phyloP scores from a whole-genome alignment of 1,140 invertebrate species.

The Pogonomyrmex barbatus region DNA sequence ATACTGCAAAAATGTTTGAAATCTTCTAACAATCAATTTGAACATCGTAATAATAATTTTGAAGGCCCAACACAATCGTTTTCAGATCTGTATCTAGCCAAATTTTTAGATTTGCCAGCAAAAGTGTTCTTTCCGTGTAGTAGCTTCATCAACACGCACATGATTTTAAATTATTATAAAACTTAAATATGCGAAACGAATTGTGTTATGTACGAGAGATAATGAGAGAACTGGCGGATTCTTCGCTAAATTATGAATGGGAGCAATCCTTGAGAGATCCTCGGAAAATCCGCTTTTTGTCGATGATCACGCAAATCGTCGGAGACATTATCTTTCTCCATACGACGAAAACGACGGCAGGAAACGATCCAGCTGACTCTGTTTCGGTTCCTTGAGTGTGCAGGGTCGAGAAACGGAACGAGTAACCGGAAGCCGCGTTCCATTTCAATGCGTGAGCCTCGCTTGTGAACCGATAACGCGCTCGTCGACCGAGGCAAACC shows the following conservation, averaged over 20 bases:
- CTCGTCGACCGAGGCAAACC: slow-evolving; percentile 27
- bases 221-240: neutral
- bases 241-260: slow-evolving; percentile 26
- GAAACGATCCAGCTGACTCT: slow-evolving; percentile 44
- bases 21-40: too few species aligned
- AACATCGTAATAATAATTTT: too few species aligned
- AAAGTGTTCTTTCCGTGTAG: neutral
- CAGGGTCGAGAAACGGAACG: slow-evolving; percentile 63
- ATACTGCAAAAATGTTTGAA: too few species aligned
- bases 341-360: slow-evolving; percentile 29
- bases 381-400: slow-evolving; percentile 60
- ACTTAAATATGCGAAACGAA: neutral
- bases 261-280: neutral
- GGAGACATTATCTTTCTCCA: slow-evolving; percentile 51
- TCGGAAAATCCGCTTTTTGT: slow-evolving; percentile 30
- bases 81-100: too few species aligned
- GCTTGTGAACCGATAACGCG: slow-evolving; percentile 76
- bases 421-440: slow-evolving; percentile 72
- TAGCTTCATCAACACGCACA: neutral
- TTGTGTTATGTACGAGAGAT: neutral
- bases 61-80: too few species aligned
- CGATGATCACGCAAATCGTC: neutral
- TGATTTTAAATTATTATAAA: slow-evolving; percentile 2
- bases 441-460: slow-evolving; percentile 72
- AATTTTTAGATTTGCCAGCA: too few species aligned